Conservation (phyloP, 1,140 invertebrate species). For the Tetraneura akinire region DNA sequence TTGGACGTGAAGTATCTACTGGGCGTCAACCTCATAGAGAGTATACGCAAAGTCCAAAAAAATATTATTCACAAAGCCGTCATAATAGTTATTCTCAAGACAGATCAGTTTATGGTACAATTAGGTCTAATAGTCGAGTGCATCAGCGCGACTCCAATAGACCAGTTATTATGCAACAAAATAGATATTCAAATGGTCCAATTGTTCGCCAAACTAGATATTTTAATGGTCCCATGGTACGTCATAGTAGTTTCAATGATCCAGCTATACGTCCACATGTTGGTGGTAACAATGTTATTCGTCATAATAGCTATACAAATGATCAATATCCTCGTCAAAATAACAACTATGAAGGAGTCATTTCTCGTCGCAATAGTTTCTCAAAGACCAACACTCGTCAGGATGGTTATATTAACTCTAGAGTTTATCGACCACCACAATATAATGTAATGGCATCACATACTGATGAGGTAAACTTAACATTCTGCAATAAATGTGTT, state of each 20-base stretch:
- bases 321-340: conserved; percentile 12
- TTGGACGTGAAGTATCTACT: conserved; percentile 1
- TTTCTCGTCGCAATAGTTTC: conserved; percentile 32
- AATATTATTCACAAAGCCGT: conserved; percentile 29
- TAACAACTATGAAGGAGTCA: conserved; percentile 4
- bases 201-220: conserved; percentile 32
- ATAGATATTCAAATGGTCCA: conserved; percentile 31
- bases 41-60: conserved; percentile 21
- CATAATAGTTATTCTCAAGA: conserved; percentile 40
- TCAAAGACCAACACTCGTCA: conserved; percentile 30
- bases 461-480: conserved; percentile 28
- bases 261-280: conserved; percentile 7
- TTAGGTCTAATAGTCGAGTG: not conserved
- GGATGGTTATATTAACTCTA: conserved; percentile 27
- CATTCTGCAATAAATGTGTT: not conserved
- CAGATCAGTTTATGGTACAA: not conserved
- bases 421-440: conserved; percentile 29
- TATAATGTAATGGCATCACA: conserved; percentile 29
- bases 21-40: not conserved
- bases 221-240: conserved; percentile 25
- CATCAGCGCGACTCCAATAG: not conserved
- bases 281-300: not conserved
- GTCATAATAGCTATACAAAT: conserved; percentile 41
- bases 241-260: conserved; percentile 21
- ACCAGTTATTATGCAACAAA: conserved; percentile 1